phyloP scores from a whole-genome alignment of 1,140 invertebrate species.

The Musca domestica region DNA sequence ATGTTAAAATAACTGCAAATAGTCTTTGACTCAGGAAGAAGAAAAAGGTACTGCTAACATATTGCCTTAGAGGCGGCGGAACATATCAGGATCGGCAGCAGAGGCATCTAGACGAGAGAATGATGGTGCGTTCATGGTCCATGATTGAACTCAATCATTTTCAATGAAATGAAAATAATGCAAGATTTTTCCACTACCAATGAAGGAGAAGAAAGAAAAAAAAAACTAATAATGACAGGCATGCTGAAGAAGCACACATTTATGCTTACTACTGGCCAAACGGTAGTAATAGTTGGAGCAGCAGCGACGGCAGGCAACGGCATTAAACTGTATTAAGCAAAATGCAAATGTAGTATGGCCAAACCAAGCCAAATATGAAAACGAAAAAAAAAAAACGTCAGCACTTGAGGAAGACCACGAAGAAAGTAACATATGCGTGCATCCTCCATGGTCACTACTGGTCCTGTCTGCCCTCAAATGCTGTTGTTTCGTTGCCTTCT shows the following conservation, averaged over 20 bases:
- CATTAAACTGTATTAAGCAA: no score
- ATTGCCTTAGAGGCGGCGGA: conserved; percentile 15
- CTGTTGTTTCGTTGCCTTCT: neutral
- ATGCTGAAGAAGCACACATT: conserved; percentile 6
- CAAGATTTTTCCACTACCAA: no score
- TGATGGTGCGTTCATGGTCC: no score
- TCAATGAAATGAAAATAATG: no score
- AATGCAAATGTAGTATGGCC: no score
- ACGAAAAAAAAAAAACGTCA: neutral
- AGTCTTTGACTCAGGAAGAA: conserved; percentile 7
- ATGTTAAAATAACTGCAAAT: conserved; percentile 16
- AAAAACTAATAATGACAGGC: conserved; percentile 10
- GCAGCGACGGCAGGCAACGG: no score
- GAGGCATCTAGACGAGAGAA: no score
- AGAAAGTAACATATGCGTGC: conserved; percentile 21
- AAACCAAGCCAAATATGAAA: neutral
- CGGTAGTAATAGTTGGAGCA: no score
- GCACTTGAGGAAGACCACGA: conserved; percentile 5
- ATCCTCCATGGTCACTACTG: neutral
- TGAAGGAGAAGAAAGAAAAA: no score
- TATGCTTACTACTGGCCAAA: no score
- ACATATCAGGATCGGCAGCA: neutral
- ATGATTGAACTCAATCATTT: no score
- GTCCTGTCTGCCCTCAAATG: neutral
- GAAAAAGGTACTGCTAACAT: conserved; percentile 7